Evolutionary conservation across 2,797 vertebrate species (phyloP).

Genomic region (Poeciliopsis presidionis): DNA sequence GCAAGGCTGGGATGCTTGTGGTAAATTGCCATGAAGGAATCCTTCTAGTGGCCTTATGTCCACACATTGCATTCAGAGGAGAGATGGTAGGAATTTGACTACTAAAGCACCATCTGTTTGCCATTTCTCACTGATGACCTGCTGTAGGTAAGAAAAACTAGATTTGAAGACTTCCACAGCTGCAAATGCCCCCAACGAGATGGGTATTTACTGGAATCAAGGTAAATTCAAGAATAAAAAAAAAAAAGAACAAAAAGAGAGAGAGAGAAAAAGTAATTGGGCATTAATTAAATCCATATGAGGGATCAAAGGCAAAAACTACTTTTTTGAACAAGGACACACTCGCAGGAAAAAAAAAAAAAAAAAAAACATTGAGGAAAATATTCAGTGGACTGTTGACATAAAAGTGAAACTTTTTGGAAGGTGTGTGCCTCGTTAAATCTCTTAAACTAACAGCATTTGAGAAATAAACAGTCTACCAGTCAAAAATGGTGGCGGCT

Average conservation of each 20-base stretch:
- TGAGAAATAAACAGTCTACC: no score
- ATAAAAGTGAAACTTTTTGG: no score
- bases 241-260: background rate
- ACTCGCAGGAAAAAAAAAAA: background rate
- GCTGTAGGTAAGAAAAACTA: constrained; percentile 33
- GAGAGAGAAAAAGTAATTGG: background rate
- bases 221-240: background rate
- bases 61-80: constrained; percentile 31
- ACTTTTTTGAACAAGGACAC: background rate
- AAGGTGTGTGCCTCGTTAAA: no score
- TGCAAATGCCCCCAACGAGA: background rate
- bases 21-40: constrained; percentile 77
- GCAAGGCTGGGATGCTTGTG: constrained; percentile 71
- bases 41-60: constrained; percentile 56
- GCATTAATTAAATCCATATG: background rate
- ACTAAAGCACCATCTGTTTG: constrained; percentile 44
- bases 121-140: constrained; percentile 39
- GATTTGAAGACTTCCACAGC: background rate
- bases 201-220: background rate
- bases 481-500: no score
- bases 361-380: background rate
- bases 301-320: background rate
- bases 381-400: no score
- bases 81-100: constrained; percentile 52
- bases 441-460: no score